Base-by-base conservation (phyloP, 2,113 vertebrate genomes). In the Pachyramphus minor region DNA sequence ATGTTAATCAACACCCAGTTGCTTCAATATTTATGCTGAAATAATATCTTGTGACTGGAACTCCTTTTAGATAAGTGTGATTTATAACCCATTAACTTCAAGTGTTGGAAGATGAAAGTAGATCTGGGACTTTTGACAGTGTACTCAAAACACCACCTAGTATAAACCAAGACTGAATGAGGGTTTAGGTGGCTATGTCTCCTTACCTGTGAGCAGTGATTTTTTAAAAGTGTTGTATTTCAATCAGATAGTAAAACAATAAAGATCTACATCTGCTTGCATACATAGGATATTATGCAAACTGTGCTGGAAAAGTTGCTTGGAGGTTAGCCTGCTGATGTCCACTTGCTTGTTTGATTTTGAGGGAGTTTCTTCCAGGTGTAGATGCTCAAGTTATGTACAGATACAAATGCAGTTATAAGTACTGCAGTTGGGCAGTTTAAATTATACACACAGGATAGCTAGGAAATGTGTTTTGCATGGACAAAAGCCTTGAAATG, bases 201-300 rank as follows among this genome's bases (percentile, higher is more conserved):
- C 58, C 64, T 58, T 30, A 90, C 75, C 64, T 75, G 35, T 11
- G 28, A 95, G 42, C n/a, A 91, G 53, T 41, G 52, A 9, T 64
- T 93, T 93, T 69, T 41, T 13, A 81, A 86, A 93, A 72, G 41
- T 44, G 68, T 68, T 81, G 76, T 74, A 35, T 88, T 96, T 95
- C 62, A 93, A 64, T 94, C 88, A 95, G 88, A 84, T 92, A 84
- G 66, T 41, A 71, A 83, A 95, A 56, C 67, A 93, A 85, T 91
- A 59, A 84, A 90, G 68, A 64, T 60, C 78, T 72, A 42, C 74
- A 62, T 82, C 78, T 89, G 81, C 84, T 84, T 91, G 56, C 0
- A 0, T 28, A 33, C 56, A 33, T 3, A 60, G 39, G 35, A 42
- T 35, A 9, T 53, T 83, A 18, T 33, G 69, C 75, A 76, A 95